A percentile compares a stretch with the other conserved stretches of the same genome.
phyloP scores from a whole-genome alignment of 2,888 invertebrate species.

The Tineola bisselliella region DNA sequence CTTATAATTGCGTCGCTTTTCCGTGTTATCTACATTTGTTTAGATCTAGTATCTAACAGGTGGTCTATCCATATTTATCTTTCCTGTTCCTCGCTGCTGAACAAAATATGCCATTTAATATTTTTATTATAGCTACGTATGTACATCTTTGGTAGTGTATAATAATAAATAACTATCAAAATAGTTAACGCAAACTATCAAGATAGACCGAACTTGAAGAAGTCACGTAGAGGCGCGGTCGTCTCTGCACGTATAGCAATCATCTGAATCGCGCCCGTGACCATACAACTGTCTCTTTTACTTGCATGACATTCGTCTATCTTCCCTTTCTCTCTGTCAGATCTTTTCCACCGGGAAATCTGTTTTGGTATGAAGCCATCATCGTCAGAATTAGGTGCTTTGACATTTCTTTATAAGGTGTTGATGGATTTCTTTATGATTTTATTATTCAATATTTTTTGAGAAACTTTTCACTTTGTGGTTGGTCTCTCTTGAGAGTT shows the following conservation, averaged over 20 bases:
- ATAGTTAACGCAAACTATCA: background rate
- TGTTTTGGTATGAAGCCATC: conserved; percentile 34
- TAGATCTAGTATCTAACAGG: too few relatives aligned
- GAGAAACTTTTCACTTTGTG: conserved; percentile 25
- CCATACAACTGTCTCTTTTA: conserved; percentile 34
- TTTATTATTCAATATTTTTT: background rate
- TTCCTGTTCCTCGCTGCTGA: too few relatives aligned
- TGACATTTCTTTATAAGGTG: conserved; percentile 55
- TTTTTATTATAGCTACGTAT: too few relatives aligned
- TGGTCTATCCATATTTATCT: too few relatives aligned
- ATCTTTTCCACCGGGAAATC: conserved; percentile 59
- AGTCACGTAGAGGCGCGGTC: conserved; percentile 61
- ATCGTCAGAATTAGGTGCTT: conserved; percentile 53
- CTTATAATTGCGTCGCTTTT: too few relatives aligned
- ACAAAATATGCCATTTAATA: too few relatives aligned
- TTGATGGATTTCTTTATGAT: conserved; percentile 52
- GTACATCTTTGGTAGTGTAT: too few relatives aligned
- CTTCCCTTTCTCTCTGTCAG: conserved; percentile 25
- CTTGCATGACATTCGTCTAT: conserved; percentile 19
- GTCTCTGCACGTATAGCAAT: conserved; percentile 60
- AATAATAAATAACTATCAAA: background rate
- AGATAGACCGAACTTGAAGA: conserved; percentile 19
- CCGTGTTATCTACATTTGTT: too few relatives aligned
- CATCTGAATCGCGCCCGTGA: conserved; percentile 35
- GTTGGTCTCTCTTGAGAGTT: conserved; percentile 17